A percentile compares a stretch with the other conserved stretches of the same genome.
Evolutionary conservation across 2,888 invertebrate genomes (phyloP).

Genomic region (Apamea monoglypha): DNA sequence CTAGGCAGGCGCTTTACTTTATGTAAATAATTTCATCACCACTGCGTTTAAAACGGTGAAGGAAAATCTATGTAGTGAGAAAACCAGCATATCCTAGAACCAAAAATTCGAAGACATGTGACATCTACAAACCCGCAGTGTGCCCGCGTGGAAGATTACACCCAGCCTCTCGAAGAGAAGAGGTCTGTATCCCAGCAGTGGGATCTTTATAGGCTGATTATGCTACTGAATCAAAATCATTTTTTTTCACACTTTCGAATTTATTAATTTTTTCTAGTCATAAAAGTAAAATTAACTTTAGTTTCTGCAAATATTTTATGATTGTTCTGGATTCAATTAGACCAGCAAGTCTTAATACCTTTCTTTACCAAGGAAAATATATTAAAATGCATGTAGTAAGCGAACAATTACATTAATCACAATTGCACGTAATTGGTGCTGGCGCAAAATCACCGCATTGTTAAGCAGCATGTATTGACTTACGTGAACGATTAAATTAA

Average conservation of each 20-base stretch:
- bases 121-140: too few species aligned
- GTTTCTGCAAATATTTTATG: conserved; percentile 10
- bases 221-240: too few species aligned
- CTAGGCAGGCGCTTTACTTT: too few species aligned
- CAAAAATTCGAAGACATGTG: not conserved
- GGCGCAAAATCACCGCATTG: conserved; percentile 73
- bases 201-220: too few species aligned
- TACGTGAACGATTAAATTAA: conserved; percentile 65
- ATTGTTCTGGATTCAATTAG: conserved; percentile 34
- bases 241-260: not conserved
- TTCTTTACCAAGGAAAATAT: conserved; percentile 54
- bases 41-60: too few species aligned
- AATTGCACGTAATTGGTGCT: conserved; percentile 74
- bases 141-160: too few species aligned
- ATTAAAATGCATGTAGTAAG: conserved; percentile 64
- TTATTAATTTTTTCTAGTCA: not conserved
- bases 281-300: conserved; percentile 10
- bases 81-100: too few species aligned
- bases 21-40: too few species aligned
- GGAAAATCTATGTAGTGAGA: too few species aligned
- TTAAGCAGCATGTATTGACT: conserved; percentile 69
- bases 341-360: conserved; percentile 32
- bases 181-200: too few species aligned
- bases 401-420: conserved; percentile 72
- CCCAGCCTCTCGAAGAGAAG: too few species aligned